Percentiles rank a stretch among this genome's conserved stretches.
phyloP scores from a whole-genome alignment of 92 coral and sea anemone genomes.

The Isaurus tuberculatus region DNA sequence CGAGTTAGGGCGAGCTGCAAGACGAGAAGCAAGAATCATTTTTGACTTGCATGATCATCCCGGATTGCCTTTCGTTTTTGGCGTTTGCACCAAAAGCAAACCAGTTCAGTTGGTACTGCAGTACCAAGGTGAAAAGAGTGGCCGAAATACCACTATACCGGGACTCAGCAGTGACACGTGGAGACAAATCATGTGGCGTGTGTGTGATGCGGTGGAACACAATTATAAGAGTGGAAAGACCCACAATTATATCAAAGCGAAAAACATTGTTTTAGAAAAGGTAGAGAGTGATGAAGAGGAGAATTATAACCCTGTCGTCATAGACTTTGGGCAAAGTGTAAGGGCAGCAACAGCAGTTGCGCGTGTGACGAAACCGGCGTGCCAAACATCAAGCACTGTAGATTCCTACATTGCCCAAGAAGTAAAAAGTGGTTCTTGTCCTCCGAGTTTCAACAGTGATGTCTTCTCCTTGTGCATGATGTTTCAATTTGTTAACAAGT shows the following conservation, averaged over 20 bases:
- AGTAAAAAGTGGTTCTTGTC: background rate
- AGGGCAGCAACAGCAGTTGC: slow-evolving; percentile 3
- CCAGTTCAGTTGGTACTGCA: slow-evolving; percentile 21
- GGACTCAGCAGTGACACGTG: background rate
- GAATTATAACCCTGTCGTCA: slow-evolving; percentile 24
- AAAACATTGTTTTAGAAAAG: slow-evolving; percentile 28
- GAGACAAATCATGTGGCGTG: background rate
- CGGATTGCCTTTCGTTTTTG: slow-evolving; percentile 27
- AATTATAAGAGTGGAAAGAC: background rate
- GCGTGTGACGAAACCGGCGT: slow-evolving; percentile 1
- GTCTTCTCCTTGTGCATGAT: background rate
- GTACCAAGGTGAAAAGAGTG: slow-evolving; percentile 13
- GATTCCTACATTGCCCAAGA: background rate
- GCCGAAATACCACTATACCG: background rate
- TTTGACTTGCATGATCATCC: slow-evolving; percentile 26
- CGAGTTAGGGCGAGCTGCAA: slow-evolving; percentile 21
- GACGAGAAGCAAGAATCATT: slow-evolving; percentile 26
- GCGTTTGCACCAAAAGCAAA: slow-evolving; percentile 13
- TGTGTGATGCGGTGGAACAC: slow-evolving; percentile 13
- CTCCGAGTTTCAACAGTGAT: background rate
- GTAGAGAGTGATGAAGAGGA: background rate
- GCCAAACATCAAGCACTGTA: background rate
- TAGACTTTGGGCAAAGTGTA: slow-evolving; percentile 23
- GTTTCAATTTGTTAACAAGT: background rate
- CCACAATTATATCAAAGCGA: too few species aligned